These are phyloP conservation scores for Drepanosiphum platanoidis DNA, from an alignment of 2,888 invertebrate genomes.

Conservation along the genomic window DNA sequence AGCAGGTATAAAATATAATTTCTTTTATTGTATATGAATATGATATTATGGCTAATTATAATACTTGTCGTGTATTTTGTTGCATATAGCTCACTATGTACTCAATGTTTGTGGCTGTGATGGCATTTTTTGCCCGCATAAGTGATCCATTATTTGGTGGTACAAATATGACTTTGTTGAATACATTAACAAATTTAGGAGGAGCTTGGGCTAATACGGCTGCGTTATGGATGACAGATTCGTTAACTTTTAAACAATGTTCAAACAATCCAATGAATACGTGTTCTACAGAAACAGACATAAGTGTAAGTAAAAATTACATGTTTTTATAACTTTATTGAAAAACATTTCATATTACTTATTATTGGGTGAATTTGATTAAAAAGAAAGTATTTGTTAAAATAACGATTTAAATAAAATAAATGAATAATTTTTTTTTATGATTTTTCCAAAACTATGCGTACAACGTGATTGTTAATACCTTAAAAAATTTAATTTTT, in stretches of 20 bases:
- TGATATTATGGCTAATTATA: too few species aligned
- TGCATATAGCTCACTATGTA: slow-evolving; percentile 84
- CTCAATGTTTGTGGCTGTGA: slow-evolving; percentile 96
- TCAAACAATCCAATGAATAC: slow-evolving; percentile 69
- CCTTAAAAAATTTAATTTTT: background rate
- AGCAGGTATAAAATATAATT: slow-evolving; percentile 76
- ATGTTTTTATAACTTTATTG: background rate
- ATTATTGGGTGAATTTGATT: background rate
- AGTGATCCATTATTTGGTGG: slow-evolving; percentile 97
- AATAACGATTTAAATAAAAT: too few species aligned
- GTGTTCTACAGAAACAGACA: slow-evolving; percentile 60
- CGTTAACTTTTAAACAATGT: slow-evolving; percentile 83
- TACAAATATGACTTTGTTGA: slow-evolving; percentile 98
- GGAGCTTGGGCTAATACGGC: slow-evolving; percentile 96
- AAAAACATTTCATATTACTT: background rate
- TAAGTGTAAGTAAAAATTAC: slow-evolving; percentile 59
- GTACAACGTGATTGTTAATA: background rate
- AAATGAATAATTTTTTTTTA: background rate
- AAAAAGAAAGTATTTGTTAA: too few species aligned
- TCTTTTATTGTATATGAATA: slow-evolving; percentile 76
- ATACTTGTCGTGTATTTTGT: slow-evolving; percentile 50
- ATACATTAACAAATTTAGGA: slow-evolving; percentile 96
- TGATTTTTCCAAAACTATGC: background rate
- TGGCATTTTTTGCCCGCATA: slow-evolving; percentile 97
- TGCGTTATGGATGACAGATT: slow-evolving; percentile 90